Evolutionary conservation across 1,140 invertebrate genomes (phyloP).

Genomic region (Nebria ingens): DNA sequence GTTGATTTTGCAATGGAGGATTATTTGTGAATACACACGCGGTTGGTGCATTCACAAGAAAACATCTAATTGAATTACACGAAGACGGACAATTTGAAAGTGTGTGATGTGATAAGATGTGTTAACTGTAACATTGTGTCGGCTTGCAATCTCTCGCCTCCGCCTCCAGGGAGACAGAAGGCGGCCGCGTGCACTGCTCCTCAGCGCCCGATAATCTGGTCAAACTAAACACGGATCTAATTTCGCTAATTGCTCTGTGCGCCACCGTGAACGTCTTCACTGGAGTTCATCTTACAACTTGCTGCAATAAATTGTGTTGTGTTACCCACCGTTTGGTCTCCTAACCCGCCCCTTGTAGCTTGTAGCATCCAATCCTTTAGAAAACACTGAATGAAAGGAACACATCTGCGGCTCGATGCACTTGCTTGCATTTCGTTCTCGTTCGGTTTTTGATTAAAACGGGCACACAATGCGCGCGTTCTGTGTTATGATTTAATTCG

Average conservation of each 20-base stretch:
- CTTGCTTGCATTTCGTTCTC: neutral
- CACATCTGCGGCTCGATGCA: neutral
- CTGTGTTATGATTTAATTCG: constrained; percentile 3
- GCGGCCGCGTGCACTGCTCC: neutral
- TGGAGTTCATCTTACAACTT: constrained; percentile 8
- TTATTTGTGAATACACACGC: too few relatives aligned
- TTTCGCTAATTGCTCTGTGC: constrained; percentile 18
- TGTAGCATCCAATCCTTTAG: too few relatives aligned
- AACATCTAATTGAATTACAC: neutral
- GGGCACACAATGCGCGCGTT: neutral
- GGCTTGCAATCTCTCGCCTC: neutral
- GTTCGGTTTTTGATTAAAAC: neutral
- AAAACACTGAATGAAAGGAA: too few relatives aligned
- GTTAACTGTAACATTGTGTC: neutral
- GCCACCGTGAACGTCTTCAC: neutral
- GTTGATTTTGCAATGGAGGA: too few relatives aligned
- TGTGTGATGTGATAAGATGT: neutral
- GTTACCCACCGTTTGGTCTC: neutral
- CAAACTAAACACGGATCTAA: constrained; percentile 15
- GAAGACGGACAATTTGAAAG: neutral
- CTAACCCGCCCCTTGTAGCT: too few relatives aligned
- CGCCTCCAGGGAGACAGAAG: neutral
- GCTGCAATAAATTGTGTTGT: constrained; percentile 10
- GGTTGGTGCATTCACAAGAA: too few relatives aligned
- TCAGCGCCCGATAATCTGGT: constrained; percentile 19